Base-by-base conservation (phyloP, 2,797 vertebrate genomes). In the Lepus oiostolus region DNA sequence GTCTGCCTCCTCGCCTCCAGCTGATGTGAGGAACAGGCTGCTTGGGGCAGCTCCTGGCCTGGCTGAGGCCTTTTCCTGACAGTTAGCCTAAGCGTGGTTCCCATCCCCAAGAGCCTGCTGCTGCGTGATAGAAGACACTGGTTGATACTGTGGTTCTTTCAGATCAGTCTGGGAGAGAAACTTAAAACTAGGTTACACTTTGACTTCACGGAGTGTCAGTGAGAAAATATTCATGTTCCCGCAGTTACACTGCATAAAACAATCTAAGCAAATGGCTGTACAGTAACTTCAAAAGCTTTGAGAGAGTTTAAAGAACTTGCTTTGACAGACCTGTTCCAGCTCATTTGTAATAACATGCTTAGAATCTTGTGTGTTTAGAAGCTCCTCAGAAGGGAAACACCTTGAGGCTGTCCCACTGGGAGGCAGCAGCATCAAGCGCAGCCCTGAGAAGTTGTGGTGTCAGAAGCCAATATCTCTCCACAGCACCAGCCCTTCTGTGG, bases 291-390 rank as follows among this genome's bases (percentile, higher is more conserved):
- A 96, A 93, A 96, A 91, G 94, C 70, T 32, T 77, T 24, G 5
- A 93, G 94, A 74, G 58, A 77, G 83, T 84, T 92, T 88, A 77
- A 92, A 96, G 94, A 95, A 81, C 88, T 94, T 82, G 32, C 93
- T 93, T 93, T 95, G 96, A 96, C 95, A 97, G 92, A 88, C 80
- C 92, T 89, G 85, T 82, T 97, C 26, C 6, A 81, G 60, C 85
- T 90, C 90, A 65, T 97, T 97, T 97, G 80, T 89, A 92, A 74
- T 77, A 93, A 96, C 93, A 96, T 30, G 72, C 82, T 93, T 86
- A 83, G 93, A 94, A 75, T 42, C 26, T 71, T 68, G 10, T 70
- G 63, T 94, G 79, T 92, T 86, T 76, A 81, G 93, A 91, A 83
- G 67, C 8, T 0, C 76, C 86, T 91, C 84, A 74, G 81, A 95